A percentile compares a stretch with the other conserved stretches of the same genome.
phyloP scores from a whole-genome alignment of 1,140 invertebrate genomes.

The Anagrus nilaparvatae region DNA sequence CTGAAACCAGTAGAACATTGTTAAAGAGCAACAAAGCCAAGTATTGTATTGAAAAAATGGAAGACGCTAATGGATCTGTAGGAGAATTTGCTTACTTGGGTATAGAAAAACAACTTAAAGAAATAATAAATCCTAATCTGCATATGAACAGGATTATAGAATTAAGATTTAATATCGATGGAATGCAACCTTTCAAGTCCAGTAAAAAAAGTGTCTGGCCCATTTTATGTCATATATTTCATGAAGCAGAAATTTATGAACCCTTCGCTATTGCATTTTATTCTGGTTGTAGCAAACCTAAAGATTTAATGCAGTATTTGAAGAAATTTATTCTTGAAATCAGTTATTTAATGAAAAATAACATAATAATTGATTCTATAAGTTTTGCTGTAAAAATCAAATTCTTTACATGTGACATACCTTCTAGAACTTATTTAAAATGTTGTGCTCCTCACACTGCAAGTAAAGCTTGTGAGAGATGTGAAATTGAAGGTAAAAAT shows the following conservation, averaged over 20 bases:
- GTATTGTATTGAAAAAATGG: too few relatives aligned
- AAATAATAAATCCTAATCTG: neutral
- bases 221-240: neutral
- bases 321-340: neutral
- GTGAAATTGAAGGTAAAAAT: too few relatives aligned
- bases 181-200: neutral
- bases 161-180: neutral
- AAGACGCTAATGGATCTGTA: too few relatives aligned
- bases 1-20: too few relatives aligned
- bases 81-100: neutral
- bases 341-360: neutral
- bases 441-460: constrained; percentile 11
- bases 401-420: constrained; percentile 8
- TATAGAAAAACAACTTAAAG: neutral
- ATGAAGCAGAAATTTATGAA: neutral
- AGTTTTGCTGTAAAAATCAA: neutral
- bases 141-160: neutral
- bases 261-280: neutral
- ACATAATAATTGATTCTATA: neutral
- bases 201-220: neutral
- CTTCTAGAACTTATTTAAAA: constrained; percentile 11
- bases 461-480: constrained; percentile 9
- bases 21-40: too few relatives aligned
- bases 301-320: neutral
- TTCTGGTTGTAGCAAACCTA: neutral